Evolutionary conservation across 2,797 vertebrate species (phyloP).

Genomic region (Emydoidea blandingii): DNA sequence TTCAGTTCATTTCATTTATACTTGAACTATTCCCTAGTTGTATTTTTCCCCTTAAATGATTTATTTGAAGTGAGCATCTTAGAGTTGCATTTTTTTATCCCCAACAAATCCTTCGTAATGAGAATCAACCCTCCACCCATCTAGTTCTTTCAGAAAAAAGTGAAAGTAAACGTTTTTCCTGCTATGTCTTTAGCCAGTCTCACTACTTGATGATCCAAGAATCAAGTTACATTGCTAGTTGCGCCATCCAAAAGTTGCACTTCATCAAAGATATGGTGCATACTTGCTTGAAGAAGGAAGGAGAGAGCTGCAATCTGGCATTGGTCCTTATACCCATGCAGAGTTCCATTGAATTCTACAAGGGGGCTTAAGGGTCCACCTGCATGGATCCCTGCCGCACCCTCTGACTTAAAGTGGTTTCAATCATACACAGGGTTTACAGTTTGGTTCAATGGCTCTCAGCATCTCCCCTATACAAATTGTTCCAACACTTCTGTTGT

Average conservation of each 20-base stretch:
- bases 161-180: conserved; percentile 4
- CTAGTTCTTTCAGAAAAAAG: background rate
- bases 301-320: background rate
- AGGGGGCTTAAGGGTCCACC: background rate
- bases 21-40: background rate
- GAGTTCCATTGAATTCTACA: background rate
- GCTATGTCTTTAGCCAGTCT: background rate
- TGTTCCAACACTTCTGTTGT: background rate
- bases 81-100: conserved; percentile 28
- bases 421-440: too few relatives aligned
- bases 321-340: background rate
- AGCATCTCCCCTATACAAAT: too few relatives aligned
- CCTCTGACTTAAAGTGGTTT: too few relatives aligned
- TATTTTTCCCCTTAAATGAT: conserved; percentile 52
- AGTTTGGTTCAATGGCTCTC: too few relatives aligned
- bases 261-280: background rate
- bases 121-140: background rate
- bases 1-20: conserved; percentile 24
- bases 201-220: background rate
- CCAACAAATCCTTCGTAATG: conserved; percentile 21
- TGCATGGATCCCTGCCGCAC: background rate
- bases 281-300: conserved; percentile 4
- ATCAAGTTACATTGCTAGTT: background rate
- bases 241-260: conserved; percentile 4
- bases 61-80: conserved; percentile 53